Base-by-base conservation (phyloP, 2,113 vertebrate species). In the Salvelinus alpinus region DNA sequence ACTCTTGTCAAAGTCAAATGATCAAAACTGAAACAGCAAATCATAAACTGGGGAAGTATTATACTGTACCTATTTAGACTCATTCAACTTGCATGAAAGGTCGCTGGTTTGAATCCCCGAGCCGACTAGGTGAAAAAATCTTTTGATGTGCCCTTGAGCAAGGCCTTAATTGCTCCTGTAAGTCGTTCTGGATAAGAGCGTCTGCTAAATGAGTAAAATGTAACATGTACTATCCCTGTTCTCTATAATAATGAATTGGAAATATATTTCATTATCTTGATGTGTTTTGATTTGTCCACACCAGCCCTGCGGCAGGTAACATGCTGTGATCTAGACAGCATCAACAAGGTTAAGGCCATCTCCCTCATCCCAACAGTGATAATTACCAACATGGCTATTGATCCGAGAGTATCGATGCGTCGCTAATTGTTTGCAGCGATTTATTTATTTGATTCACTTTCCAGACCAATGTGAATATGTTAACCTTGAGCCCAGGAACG, bases 331-430 rank as follows among this genome's bases (percentile, higher is more conserved):
- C 89, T 90, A 90, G 86, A 87, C 77, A 69, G 83, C 87, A 90
- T 92, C 91, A 89, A 89, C 90, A 90, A 89, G 84, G 88, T 25
- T 91, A 89, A 91, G 77, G 87, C 82, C 89, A 89, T 89, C 88
- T 91, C 89, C 87, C 82, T 48, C n/a, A 80, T 94, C 92, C 93
- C 94, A 87, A 88, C n/a, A 93, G 92, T 93, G 89, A 93, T 92
- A 92, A 94, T 94, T 94, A 94, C 89, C 86, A 90, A 90, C 91
- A 92, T 91, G 82, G 79, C 85, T 92, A 94, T 94, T 82, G 93
- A 94, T 92, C 91, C 13, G 70, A 79, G 77, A 80, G 77, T 92
- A 93, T 92, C n/a, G 93, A 94, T 92, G 91, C 88, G 86, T 91
- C 29, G 79, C 92, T 94, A 94, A 93, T 94, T 93, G 90, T 94